Evolutionary conservation across 1,140 invertebrate species (phyloP), one percentile per base, ranked within the genome.

Genomic region (Caenorhabditis elegans): DNA sequence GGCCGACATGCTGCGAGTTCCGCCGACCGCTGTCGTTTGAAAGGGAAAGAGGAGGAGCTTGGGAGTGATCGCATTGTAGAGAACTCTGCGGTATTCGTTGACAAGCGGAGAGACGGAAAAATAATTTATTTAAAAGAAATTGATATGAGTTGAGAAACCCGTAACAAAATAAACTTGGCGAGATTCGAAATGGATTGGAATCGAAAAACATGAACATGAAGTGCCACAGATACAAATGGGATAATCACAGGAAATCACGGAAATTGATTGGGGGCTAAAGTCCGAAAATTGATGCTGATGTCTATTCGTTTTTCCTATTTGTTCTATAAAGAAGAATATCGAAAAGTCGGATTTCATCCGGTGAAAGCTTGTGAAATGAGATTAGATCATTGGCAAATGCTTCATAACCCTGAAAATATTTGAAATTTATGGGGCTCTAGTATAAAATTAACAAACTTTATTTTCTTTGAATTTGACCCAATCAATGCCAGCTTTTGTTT

Each of bases 341-440:
- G 48, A 82, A 82, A 2, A 80, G 31, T 3, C 77, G 70, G 4
- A 84, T 78, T 3, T 84, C 82, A 48, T 78, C 76, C 3, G 83
- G 84, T 3, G 83, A 43, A 77, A 84, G 26, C 19, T 84, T 84
- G 60, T 84, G 83, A 31, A 84, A 65, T 6, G 51, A 53, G 24
- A 84, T 76, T 15, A 84, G 34, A n/a, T 84, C 84, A 13, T 36
- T 34, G 17, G 82, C 75, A 46, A 84, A 85, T n/a, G 55, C 83
- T 6, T 46, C 75, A 39, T 60, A 84, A 22, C 84, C 84, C 83
- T 84, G 60, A 19, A 84, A 84, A 39, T n/a, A 53, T 3, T 70
- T 31, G 28, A 31, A 60, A n/a, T n/a, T n/a, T 15, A 43, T 43
- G 39, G 39, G 15, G 15, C 39, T n/a, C n/a, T n/a, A n/a, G n/a